phyloP scores from a whole-genome alignment of 2,888 invertebrate species.

The Andrena trimmerana region DNA sequence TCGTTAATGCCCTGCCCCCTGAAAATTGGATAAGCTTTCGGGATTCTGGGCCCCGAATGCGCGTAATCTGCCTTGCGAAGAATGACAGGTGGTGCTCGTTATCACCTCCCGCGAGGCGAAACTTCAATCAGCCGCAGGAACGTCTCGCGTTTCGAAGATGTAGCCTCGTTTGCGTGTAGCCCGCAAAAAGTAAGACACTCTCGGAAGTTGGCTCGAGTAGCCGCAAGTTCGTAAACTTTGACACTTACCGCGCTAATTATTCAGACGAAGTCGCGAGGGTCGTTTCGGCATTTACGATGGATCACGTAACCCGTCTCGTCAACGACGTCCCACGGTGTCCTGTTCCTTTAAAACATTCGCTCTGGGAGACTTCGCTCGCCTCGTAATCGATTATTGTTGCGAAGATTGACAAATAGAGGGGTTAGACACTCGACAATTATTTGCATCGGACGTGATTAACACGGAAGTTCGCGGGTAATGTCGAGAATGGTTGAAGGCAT shows the following conservation, averaged over 20 bases:
- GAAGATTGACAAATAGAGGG: background rate
- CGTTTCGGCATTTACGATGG: constrained; percentile 29
- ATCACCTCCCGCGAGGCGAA: background rate
- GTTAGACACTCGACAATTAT: background rate
- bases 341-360: background rate
- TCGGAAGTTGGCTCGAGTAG: constrained; percentile 12
- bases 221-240: constrained; percentile 19
- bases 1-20: background rate
- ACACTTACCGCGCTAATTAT: constrained; percentile 41
- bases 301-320: constrained; percentile 24
- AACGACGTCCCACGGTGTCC: background rate
- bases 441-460: background rate
- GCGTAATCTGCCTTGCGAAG: background rate
- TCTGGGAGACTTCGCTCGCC: background rate
- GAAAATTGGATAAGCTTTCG: background rate
- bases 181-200: constrained; percentile 14
- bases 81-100: background rate
- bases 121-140: background rate
- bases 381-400: too few relatives aligned
- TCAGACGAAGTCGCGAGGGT: constrained; percentile 27
- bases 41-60: background rate
- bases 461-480: background rate
- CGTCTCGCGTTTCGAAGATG: background rate
- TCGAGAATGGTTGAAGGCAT: background rate
- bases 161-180: background rate